phyloP scores from a whole-genome alignment of 2,888 invertebrate species.

The Idaea biselata region DNA sequence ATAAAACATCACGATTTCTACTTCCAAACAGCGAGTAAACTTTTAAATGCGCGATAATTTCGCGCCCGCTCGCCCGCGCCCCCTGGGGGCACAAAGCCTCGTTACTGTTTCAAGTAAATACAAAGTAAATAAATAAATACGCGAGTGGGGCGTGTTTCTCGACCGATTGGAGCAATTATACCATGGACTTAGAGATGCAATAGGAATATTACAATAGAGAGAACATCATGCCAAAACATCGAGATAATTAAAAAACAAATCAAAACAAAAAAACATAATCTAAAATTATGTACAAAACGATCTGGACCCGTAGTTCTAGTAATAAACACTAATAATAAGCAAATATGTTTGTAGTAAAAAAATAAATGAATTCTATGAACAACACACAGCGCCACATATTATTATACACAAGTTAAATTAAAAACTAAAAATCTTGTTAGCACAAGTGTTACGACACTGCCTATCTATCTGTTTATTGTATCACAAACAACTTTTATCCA shows the following conservation, averaged over 20 bases:
- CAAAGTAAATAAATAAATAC: constrained; percentile 78
- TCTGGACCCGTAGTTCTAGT: too few species aligned
- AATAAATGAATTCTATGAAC: not conserved
- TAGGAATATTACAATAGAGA: not conserved
- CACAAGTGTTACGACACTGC: too few species aligned
- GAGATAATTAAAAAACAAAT: too few species aligned
- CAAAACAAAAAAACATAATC: too few species aligned
- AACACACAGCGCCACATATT: not conserved
- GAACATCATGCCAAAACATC: not conserved
- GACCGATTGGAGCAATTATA: constrained; percentile 72
- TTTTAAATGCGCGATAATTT: constrained; percentile 10
- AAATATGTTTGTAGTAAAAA: not conserved
- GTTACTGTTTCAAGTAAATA: constrained; percentile 71
- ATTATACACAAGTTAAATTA: too few species aligned
- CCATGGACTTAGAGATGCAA: not conserved
- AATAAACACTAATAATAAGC: too few species aligned
- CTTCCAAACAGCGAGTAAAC: not conserved
- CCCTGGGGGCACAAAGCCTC: constrained; percentile 33
- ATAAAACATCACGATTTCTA: constrained; percentile 2
- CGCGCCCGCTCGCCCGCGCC: constrained; percentile 13
- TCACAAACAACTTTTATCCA: too few species aligned
- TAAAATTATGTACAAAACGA: too few species aligned
- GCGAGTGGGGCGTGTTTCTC: constrained; percentile 62
- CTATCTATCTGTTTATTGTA: too few species aligned
- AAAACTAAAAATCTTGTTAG: too few species aligned